Evolutionary conservation across 2,888 invertebrate genomes (phyloP).

Genomic region (Thereva nobilitata): DNA sequence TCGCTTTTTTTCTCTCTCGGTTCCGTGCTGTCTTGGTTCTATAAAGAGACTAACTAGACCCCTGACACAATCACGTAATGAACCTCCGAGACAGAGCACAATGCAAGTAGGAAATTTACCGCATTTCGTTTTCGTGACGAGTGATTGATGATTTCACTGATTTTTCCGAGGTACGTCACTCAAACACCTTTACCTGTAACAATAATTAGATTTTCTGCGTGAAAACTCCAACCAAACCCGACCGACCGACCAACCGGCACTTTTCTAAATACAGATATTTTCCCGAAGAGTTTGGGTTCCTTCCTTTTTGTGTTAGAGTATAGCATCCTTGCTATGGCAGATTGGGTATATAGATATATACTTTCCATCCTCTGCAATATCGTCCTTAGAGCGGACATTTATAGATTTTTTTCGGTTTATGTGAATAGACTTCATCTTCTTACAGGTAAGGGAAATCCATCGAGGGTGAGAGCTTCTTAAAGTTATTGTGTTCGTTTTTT

Average conservation of each 20-base stretch:
- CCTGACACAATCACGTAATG: conserved; percentile 39
- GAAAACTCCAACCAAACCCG: conserved; percentile 30
- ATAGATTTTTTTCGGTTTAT: conserved; percentile 4
- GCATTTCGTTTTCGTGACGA: conserved; percentile 40
- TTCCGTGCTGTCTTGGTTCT: conserved; percentile 23
- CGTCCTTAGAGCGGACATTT: conserved; percentile 10
- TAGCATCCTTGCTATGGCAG: not conserved
- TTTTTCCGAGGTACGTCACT: conserved; percentile 43
- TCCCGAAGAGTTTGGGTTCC: conserved; percentile 9
- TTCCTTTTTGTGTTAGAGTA: not conserved
- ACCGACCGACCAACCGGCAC: not conserved
- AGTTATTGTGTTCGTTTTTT: conserved; percentile 7
- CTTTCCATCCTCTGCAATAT: conserved; percentile 13
- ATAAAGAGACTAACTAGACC: conserved; percentile 25
- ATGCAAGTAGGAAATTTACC: conserved; percentile 37
- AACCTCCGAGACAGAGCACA: conserved; percentile 29
- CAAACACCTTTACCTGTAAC: conserved; percentile 41
- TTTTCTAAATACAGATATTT: conserved; percentile 27
- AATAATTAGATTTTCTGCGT: conserved; percentile 44
- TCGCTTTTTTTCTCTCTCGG: conserved; percentile 12
- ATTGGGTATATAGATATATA: conserved; percentile 18
- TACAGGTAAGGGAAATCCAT: not conserved
- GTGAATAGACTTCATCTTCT: conserved; percentile 1
- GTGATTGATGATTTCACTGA: conserved; percentile 44
- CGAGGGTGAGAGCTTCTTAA: not conserved